Base-by-base conservation (phyloP, 2,888 invertebrate genomes). In the Phania funesta region DNA sequence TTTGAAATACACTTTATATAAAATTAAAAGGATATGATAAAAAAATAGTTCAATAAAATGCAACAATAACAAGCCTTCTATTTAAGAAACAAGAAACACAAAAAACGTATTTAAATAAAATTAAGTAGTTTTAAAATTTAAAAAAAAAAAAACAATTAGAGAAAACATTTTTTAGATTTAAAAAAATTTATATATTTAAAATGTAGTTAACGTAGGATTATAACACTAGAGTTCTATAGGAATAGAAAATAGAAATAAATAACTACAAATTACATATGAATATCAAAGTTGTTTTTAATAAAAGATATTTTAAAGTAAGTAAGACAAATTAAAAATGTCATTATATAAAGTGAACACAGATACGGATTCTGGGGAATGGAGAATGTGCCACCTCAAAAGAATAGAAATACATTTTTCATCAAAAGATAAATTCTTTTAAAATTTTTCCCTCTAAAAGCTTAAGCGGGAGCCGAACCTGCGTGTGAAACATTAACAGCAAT, bases 1-100 rank as follows among this genome's bases (percentile, higher is more conserved):
- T 5, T 26, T 26, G 26, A 26, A 26, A 26, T 5, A 26, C 4
- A 26, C 3, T 26, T 26, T 29, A 54, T 65, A 18, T 44, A 65
- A 65, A 58, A 11, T 35, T 20, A 65, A 26, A 56, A 46, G 0
- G 13, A 24, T 38, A 26, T 24, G 13, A 44, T n/a, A 64, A 56
- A 13, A 44, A 67, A 38, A 68, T 52, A 68, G 67, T 74, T 74
- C 73, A 79, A 79, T 60, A 62, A 80, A 60, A 74, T 52, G 68
- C 58, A 76, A 80, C 64, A 80, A 80, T 71, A 76, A 80, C 41
- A 76, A 65, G 80, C 76, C 80, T 80, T 80, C 80, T 71, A 76
- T 76, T 75, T 32, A 79, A 73, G 74, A 52, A 74, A 79, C 11
- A 56, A 65, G 18, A 65, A 16, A 13, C 11, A 41, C 8, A 60